phyloP scores from a whole-genome alignment of 2,888 invertebrate genomes.

The Trileptium ribeirensis region DNA sequence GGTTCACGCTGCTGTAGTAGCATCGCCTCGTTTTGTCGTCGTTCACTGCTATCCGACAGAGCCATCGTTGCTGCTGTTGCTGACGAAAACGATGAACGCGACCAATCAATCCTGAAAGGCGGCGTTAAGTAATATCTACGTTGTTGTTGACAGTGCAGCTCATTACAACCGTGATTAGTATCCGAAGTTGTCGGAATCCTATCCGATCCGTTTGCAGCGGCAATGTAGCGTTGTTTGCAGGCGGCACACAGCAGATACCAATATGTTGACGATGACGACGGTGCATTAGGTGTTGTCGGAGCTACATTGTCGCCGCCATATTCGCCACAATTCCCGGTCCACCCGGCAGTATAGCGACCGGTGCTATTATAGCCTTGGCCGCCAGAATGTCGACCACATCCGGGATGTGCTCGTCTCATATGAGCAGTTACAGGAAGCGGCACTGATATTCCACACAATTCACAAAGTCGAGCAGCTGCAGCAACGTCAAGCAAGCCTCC shows the following conservation, averaged over 20 bases:
- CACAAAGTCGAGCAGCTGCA: conserved; percentile 61
- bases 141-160: conserved; percentile 38
- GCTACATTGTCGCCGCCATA: conserved; percentile 62
- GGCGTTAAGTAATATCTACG: too few species aligned
- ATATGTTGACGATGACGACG: conserved; percentile 51
- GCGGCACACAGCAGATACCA: conserved; percentile 88
- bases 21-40: conserved; percentile 17
- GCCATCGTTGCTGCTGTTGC: background rate
- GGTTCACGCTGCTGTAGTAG: conserved; percentile 51
- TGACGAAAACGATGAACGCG: background rate
- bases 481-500: background rate
- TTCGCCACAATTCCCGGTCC: conserved; percentile 81
- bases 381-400: conserved; percentile 75
- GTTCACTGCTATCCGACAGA: conserved; percentile 38
- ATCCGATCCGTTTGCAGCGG: conserved; percentile 41
- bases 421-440: conserved; percentile 76
- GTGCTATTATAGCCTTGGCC: conserved; percentile 86
- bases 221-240: conserved; percentile 72
- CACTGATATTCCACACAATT: conserved; percentile 68
- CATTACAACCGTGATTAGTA: too few species aligned
- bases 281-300: background rate
- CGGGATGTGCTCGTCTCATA: conserved; percentile 80
- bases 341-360: conserved; percentile 76
- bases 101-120: too few species aligned
- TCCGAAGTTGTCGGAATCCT: too few species aligned